Evolutionary conservation across 2,797 vertebrate genomes (phyloP).

Genomic region (Chaunax sp.): DNA sequence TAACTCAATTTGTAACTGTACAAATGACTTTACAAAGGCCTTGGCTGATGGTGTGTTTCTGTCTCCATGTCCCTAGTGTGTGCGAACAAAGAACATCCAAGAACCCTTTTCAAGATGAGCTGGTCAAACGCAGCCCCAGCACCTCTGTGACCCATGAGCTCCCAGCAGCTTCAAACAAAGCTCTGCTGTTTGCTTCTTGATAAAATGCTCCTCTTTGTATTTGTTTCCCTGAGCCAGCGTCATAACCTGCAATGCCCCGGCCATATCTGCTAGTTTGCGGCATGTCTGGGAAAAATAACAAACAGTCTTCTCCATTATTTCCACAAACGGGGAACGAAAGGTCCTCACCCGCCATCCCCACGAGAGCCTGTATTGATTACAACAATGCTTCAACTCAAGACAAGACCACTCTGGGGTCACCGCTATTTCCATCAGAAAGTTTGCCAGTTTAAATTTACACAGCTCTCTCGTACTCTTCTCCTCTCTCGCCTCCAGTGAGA

Average conservation of each 20-base stretch:
- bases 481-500: slow-evolving; percentile 80
- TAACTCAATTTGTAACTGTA: slow-evolving; percentile 58
- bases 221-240: slow-evolving; percentile 79
- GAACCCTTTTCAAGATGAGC: slow-evolving; percentile 77
- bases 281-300: slow-evolving; percentile 85
- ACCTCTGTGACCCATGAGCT: slow-evolving; percentile 71
- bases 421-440: slow-evolving; percentile 87
- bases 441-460: slow-evolving; percentile 87
- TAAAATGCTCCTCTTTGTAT: slow-evolving; percentile 81
- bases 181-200: slow-evolving; percentile 79
- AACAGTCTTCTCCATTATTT: slow-evolving; percentile 87
- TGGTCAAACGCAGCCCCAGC: slow-evolving; percentile 76
- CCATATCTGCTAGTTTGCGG: slow-evolving; percentile 85
- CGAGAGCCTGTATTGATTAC: slow-evolving; percentile 87
- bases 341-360: slow-evolving; percentile 82
- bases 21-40: slow-evolving; percentile 61
- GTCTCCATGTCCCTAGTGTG: slow-evolving; percentile 56
- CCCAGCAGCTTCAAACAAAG: slow-evolving; percentile 76
- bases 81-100: slow-evolving; percentile 76
- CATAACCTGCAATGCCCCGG: slow-evolving; percentile 83
- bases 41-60: slow-evolving; percentile 53
- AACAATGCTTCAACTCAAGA: slow-evolving; percentile 86
- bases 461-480: slow-evolving; percentile 73
- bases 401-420: slow-evolving; percentile 85
- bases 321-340: slow-evolving; percentile 85